A percentile compares a stretch with the other conserved stretches of the same genome.
These are phyloP conservation scores for Fregata magnificens DNA, from an alignment of 2,113 vertebrate genomes.

Conservation along the genomic window DNA sequence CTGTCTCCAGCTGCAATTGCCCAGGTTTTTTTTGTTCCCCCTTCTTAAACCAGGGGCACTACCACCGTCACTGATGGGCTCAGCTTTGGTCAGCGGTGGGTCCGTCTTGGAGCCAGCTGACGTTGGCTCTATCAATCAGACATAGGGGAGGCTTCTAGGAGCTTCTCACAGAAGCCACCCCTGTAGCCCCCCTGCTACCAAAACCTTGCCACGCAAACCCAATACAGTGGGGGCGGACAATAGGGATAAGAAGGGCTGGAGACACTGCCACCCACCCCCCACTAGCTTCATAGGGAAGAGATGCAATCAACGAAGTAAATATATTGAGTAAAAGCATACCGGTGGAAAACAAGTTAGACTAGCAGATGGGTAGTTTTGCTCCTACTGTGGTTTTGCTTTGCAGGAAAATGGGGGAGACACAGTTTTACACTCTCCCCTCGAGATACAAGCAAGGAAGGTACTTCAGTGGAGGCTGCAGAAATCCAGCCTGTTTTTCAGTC, in stretches of 20 bases:
- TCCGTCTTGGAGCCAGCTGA: too few species aligned
- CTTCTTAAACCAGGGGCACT: too few species aligned
- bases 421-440: neutral
- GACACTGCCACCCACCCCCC: neutral
- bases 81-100: too few species aligned
- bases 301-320: neutral
- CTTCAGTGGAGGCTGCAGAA: neutral
- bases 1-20: too few species aligned
- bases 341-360: neutral
- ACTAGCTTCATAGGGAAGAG: neutral
- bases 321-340: neutral
- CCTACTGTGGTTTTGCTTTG: neutral
- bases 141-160: too few species aligned
- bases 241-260: neutral
- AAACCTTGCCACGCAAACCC: too few species aligned
- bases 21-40: too few species aligned
- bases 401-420: neutral
- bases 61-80: too few species aligned
- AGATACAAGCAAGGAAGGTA: neutral
- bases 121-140: too few species aligned
- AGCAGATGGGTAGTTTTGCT: neutral
- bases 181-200: too few species aligned
- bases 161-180: too few species aligned
- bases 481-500: neutral
- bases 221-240: fast-evolving